These are phyloP conservation scores for Bombyx huttoni DNA, from an alignment of 2,888 invertebrate genomes.

Conservation along the genomic window DNA sequence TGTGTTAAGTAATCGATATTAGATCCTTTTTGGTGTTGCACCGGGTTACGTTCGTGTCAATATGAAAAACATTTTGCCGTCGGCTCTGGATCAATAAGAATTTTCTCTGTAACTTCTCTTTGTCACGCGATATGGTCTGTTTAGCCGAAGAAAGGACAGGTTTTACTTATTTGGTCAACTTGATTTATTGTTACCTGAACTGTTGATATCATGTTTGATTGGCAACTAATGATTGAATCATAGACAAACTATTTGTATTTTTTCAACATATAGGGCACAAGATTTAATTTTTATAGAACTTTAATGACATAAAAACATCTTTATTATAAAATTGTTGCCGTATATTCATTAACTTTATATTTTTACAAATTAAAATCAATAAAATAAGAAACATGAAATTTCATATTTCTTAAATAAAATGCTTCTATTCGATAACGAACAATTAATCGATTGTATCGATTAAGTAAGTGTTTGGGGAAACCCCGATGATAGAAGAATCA, in stretches of 20 bases:
- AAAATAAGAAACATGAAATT: too few relatives aligned
- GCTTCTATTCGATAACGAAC: conserved; percentile 18
- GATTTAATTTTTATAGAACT: too few relatives aligned
- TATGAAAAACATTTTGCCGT: conserved; percentile 56
- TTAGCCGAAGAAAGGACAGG: conserved; percentile 2
- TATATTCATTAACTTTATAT: too few relatives aligned
- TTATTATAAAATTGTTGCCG: too few relatives aligned
- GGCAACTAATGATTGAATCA: too few relatives aligned
- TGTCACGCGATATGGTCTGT: conserved; percentile 42
- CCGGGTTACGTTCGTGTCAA: conserved; percentile 47
- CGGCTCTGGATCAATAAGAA: conserved; percentile 53
- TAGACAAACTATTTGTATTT: too few relatives aligned
- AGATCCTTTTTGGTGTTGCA: conserved; percentile 45
- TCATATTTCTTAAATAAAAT: too few relatives aligned
- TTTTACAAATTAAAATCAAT: too few relatives aligned
- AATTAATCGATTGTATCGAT: conserved; percentile 8
- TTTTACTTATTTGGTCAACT: conserved; percentile 23
- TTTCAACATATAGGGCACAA: too few relatives aligned
- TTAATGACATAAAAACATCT: too few relatives aligned
- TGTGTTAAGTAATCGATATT: conserved; percentile 21
- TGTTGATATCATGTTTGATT: background rate
- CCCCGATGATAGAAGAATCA: conserved; percentile 38
- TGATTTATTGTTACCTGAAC: conserved; percentile 1
- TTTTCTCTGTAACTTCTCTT: conserved; percentile 48
- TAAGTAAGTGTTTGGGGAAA: conserved; percentile 29